These are phyloP conservation scores for Cacatua alba DNA, from an alignment of 2,113 vertebrate species.

Conservation along the genomic window DNA sequence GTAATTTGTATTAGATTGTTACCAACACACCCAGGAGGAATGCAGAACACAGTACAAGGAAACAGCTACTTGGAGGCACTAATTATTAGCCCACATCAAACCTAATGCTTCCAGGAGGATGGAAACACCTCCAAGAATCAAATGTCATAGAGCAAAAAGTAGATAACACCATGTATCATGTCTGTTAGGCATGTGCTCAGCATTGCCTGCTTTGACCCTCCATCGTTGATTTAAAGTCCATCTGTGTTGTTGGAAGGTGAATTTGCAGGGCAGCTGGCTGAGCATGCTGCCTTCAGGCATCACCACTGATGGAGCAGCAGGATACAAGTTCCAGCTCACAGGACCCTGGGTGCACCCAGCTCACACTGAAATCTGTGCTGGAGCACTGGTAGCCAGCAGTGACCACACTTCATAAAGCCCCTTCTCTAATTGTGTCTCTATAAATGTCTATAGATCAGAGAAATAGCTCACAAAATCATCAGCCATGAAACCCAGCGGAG, in stretches of 20 bases:
- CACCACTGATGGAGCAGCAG: rapidly evolving
- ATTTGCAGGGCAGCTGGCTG: not conserved
- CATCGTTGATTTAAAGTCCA: rapidly evolving
- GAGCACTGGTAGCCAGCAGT: not conserved
- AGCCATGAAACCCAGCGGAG: not conserved
- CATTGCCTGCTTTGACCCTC: not conserved
- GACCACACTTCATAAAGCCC: not conserved
- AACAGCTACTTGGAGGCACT: not conserved
- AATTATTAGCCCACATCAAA: not conserved
- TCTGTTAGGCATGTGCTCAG: rapidly evolving
- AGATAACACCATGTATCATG: rapidly evolving
- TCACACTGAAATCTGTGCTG: not conserved
- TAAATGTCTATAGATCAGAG: rapidly evolving
- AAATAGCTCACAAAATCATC: not conserved
- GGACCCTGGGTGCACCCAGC: not conserved
- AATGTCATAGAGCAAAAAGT: not conserved
- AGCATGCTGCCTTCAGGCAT: rapidly evolving
- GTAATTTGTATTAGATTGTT: slow-evolving; percentile 29
- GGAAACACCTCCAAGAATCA: not conserved
- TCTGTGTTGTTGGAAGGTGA: not conserved
- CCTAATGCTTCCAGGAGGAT: not conserved
- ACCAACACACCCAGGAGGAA: slow-evolving; percentile 29
- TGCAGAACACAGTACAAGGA: not conserved
- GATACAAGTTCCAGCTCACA: rapidly evolving
- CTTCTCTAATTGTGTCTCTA: rapidly evolving